Evolutionary conservation across 2,797 vertebrate species (phyloP).

Genomic region (Pseudochaenichthys georgianus): DNA sequence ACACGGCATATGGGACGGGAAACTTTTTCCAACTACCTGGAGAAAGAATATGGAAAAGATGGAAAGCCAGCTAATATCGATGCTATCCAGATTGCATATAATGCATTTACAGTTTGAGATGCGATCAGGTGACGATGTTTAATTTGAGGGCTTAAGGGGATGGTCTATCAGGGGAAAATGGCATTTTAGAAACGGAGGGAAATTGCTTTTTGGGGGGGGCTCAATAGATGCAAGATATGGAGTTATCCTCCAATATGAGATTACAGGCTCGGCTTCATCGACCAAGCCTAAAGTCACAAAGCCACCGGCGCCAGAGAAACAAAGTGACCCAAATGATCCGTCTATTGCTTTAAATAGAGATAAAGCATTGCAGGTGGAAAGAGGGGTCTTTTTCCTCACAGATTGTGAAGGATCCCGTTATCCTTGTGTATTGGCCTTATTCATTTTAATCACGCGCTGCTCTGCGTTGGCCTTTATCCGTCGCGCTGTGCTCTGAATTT

Average conservation of each 20-base stretch:
- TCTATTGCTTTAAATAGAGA: not conserved
- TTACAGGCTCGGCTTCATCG: constrained; percentile 58
- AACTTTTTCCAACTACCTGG: no score
- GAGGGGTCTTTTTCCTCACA: not conserved
- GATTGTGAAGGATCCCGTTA: not conserved
- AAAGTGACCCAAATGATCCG: constrained; percentile 32
- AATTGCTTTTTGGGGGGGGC: constrained; percentile 52
- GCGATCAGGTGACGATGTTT: constrained; percentile 49
- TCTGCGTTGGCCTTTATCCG: constrained; percentile 26
- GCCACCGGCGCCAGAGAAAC: not conserved
- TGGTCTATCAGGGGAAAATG: constrained; percentile 43
- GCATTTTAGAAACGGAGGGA: constrained; percentile 44
- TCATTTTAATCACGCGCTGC: constrained; percentile 42
- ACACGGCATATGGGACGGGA: no score
- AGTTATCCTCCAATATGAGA: constrained; percentile 65
- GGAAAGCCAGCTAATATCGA: no score
- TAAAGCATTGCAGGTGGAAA: not conserved
- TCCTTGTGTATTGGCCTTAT: not conserved
- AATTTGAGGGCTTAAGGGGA: constrained; percentile 54
- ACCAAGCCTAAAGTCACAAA: constrained; percentile 22
- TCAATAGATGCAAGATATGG: constrained; percentile 45
- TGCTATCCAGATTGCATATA: no score
- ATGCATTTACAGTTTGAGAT: not conserved
- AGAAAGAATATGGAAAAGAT: no score
- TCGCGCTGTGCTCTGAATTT: constrained; percentile 19